Evolutionary conservation across 2,113 vertebrate genomes (phyloP), one percentile per base, ranked within the genome.

Genomic region (Pluvialis apricaria): DNA sequence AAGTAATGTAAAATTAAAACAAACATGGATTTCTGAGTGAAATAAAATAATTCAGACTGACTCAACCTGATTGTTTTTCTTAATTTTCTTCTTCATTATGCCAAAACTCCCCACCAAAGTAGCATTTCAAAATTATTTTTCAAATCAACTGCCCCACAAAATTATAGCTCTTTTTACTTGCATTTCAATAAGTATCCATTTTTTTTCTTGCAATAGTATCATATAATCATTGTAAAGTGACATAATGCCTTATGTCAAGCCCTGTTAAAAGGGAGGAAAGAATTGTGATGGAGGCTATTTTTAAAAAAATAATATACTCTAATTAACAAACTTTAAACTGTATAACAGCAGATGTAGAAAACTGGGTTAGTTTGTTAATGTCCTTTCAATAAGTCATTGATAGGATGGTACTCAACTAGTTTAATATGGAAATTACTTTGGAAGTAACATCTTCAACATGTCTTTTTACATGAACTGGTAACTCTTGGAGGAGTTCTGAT

Each of bases 31-130:
- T 71, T 95, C 78, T 75, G 15, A 65, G 28, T 38, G 6, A 68
- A 90, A 58, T 57, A 79, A 70, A 92, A 26, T 44, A 92, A 61
- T 71, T 75, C 15, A 19, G 16, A 13, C 6, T 54, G 10, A 73
- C 16, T 76, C 19, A 54, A 21, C 8, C 9, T 78, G 10, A 40
- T n/a, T 57, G 3, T 13, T 92, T 90, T 83, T 58, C 9, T 5
- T 58, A 3, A 44, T 83, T 54, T 76, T 76, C 20, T 44, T 8
- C 19, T 75, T 65, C 6, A 51, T 82, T 82, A 47, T 77, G 24
- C 2, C 31, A 45, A n/a, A 24, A 4, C 2, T 1, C 3, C 10
- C 32, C 8, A 17, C 17, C 7, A 42, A 61, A 69, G 24, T 31
- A 57, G 18, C 5, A 58, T 51, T 10, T 76, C 32, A 77, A 80